Evolutionary conservation across 2,113 vertebrate genomes (phyloP).

Genomic region (Nothoprocta pentlandii): DNA sequence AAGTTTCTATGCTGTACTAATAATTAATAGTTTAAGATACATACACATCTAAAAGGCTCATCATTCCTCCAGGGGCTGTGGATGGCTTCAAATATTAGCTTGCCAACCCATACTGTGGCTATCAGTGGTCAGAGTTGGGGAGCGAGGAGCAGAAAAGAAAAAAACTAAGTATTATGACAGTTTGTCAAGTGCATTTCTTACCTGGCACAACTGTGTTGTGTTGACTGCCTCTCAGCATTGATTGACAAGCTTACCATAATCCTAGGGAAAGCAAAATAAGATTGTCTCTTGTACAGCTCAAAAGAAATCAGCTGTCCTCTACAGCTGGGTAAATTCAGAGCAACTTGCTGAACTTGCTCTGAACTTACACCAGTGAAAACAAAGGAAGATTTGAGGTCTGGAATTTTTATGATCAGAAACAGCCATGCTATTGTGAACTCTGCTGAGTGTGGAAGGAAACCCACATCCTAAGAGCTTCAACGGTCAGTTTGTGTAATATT

Average conservation of each 20-base stretch:
- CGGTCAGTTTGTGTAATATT: conserved; percentile 41
- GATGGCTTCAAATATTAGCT: neutral
- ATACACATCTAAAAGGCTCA: neutral
- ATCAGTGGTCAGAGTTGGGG: neutral
- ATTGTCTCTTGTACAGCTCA: neutral
- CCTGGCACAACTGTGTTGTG: neutral
- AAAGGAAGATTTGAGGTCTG: neutral
- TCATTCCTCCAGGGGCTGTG: neutral
- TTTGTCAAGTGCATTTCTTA: neutral
- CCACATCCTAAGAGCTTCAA: conserved; percentile 36
- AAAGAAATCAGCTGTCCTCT: conserved; percentile 24
- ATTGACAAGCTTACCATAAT: conserved; percentile 1
- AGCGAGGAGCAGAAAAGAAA: neutral
- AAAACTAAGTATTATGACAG: conserved; percentile 15
- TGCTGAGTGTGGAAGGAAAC: conserved; percentile 17
- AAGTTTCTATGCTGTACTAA: conserved; percentile 25
- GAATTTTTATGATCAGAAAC: conserved; percentile 34
- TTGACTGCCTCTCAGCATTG: conserved; percentile 12
- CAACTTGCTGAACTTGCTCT: conserved; percentile 17
- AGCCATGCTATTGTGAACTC: neutral
- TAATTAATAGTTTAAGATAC: conserved; percentile 47
- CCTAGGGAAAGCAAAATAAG: conserved; percentile 35
- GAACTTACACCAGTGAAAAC: neutral
- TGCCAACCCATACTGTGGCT: neutral
- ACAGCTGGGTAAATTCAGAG: conserved; percentile 10